phyloP scores from a whole-genome alignment of 1,140 invertebrate genomes.

The Drosophila kanapiae region DNA sequence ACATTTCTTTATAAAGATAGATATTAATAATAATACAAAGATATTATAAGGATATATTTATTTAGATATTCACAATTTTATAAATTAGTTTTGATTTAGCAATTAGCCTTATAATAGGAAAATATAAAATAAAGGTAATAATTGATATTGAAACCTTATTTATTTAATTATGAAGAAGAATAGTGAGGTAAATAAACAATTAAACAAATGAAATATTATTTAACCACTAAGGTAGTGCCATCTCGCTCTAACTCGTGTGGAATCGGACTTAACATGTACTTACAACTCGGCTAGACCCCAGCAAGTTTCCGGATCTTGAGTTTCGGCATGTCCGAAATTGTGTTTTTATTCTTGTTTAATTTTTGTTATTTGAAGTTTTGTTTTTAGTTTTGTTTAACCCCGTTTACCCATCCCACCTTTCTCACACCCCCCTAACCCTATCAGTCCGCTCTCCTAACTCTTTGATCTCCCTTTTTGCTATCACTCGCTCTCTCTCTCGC shows the following conservation, averaged over 20 bases:
- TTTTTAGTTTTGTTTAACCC: conserved; percentile 27
- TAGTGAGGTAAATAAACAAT: no score
- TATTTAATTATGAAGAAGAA: not conserved
- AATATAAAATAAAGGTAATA: no score
- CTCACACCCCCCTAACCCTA: conserved; percentile 4
- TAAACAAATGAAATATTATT: not conserved
- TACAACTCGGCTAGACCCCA: not conserved
- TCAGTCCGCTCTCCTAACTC: conserved; percentile 1
- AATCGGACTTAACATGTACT: not conserved
- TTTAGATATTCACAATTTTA: not conserved
- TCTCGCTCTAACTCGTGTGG: conserved; percentile 2
- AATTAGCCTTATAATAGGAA: not conserved
- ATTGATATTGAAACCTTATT: not conserved
- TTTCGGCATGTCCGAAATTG: conserved; percentile 19
- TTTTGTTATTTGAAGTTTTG: not conserved
- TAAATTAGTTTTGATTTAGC: not conserved
- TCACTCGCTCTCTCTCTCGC: not conserved
- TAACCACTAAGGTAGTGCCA: not conserved
- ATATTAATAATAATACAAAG: no score
- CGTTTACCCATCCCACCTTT: conserved; percentile 2
- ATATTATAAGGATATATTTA: not conserved
- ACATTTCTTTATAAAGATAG: no score
- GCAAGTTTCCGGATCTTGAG: conserved; percentile 11
- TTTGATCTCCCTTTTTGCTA: conserved; percentile 8
- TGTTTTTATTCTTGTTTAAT: conserved; percentile 3